phyloP scores from a whole-genome alignment of 92 coral and sea anemone species.

The Phenganax stokvisi region DNA sequence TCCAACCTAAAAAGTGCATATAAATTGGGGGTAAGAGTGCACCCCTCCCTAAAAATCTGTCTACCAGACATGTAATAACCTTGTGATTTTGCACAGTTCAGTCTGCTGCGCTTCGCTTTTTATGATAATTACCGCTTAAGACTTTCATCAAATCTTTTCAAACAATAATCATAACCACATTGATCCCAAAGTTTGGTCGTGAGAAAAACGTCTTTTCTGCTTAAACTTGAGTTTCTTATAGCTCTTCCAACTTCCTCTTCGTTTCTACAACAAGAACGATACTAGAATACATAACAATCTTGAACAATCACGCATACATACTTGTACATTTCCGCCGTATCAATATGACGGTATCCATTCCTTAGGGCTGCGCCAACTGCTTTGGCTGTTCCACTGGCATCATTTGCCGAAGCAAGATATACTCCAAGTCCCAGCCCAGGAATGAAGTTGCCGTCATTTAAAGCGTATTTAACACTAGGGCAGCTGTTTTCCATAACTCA shows the following conservation, averaged over 20 bases:
- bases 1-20: slow-evolving; percentile 44
- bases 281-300: not conserved
- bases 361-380: slow-evolving; percentile 50
- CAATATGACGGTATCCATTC: slow-evolving; percentile 63
- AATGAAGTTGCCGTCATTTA: slow-evolving; percentile 63
- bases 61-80: not conserved
- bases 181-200: slow-evolving; percentile 51
- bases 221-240: slow-evolving; percentile 62
- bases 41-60: too few relatives aligned
- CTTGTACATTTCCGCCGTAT: slow-evolving; percentile 59
- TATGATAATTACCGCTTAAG: slow-evolving; percentile 54
- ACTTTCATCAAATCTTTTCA: slow-evolving; percentile 55
- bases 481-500: too few relatives aligned
- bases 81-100: too few relatives aligned
- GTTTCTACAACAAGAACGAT: slow-evolving; percentile 49
- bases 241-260: slow-evolving; percentile 73
- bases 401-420: not conserved
- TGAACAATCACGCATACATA: not conserved
- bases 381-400: slow-evolving; percentile 31
- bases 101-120: not conserved
- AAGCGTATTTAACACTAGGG: slow-evolving; percentile 22
- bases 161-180: slow-evolving; percentile 68
- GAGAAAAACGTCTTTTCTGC: slow-evolving; percentile 71
- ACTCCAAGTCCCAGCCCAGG: slow-evolving; percentile 72
- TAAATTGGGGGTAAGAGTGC: too few relatives aligned